Evolutionary conservation across 2,113 vertebrate genomes (phyloP).

Genomic region (Atherinomorus stipes): DNA sequence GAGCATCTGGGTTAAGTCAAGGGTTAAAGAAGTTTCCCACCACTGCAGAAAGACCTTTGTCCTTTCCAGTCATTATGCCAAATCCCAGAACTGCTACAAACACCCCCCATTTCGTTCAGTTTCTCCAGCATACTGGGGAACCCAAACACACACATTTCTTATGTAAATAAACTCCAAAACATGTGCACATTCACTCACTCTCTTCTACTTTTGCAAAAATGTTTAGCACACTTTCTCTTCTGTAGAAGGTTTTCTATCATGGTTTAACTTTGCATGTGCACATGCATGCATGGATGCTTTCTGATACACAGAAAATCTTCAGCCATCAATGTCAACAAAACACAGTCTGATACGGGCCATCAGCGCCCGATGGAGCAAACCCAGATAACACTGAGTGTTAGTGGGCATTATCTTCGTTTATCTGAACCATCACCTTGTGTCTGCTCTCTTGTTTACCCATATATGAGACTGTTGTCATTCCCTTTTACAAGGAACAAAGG

Average conservation of each 20-base stretch:
- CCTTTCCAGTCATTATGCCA: slow-evolving; percentile 49
- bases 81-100: slow-evolving; percentile 57
- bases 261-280: background rate
- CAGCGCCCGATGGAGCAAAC: slow-evolving; percentile 28
- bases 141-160: background rate
- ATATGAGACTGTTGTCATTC: slow-evolving; percentile 20
- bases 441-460: slow-evolving; percentile 46
- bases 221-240: background rate
- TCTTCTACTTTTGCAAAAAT: slow-evolving; percentile 7
- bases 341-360: slow-evolving; percentile 25
- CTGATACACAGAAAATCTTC: background rate
- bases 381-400: slow-evolving; percentile 21
- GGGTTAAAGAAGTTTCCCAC: slow-evolving; percentile 81
- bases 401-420: slow-evolving; percentile 41
- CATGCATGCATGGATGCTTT: background rate
- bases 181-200: background rate
- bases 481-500: slow-evolving; percentile 37
- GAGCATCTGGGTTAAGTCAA: slow-evolving; percentile 75
- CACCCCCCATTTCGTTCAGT: slow-evolving; percentile 11
- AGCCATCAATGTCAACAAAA: background rate
- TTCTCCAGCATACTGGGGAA: slow-evolving; percentile 8
- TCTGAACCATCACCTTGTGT: slow-evolving; percentile 3
- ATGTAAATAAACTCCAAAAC: background rate
- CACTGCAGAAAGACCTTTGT: slow-evolving; percentile 71
- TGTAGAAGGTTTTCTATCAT: background rate